Percentiles rank a stretch among this genome's conserved stretches.
These are phyloP conservation scores for Diarsia rubi DNA, from an alignment of 2,888 invertebrate genomes.

Conservation along the genomic window DNA sequence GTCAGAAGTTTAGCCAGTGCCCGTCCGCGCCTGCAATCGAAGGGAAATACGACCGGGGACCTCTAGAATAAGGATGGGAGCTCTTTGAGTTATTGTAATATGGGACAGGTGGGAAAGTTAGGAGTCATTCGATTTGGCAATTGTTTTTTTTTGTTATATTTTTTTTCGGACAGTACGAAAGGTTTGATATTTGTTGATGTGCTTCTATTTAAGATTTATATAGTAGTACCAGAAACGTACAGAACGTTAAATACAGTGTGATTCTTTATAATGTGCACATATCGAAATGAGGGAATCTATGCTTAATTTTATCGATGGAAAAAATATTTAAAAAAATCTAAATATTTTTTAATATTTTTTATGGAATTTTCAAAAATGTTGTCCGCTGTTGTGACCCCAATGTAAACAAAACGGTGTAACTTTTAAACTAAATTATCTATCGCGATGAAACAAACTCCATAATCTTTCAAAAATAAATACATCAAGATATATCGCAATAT, in stretches of 20 bases:
- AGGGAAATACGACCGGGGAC: constrained; percentile 61
- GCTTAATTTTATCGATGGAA: too few species aligned
- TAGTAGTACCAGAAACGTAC: too few species aligned
- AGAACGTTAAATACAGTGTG: too few species aligned
- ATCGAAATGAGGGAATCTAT: too few species aligned
- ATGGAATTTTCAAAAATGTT: too few species aligned
- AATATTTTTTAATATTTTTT: too few species aligned
- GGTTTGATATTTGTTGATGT: background rate
- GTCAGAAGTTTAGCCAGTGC: constrained; percentile 79
- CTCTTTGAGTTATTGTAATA: constrained; percentile 63
- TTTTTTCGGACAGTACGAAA: background rate
- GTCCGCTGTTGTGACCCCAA: too few species aligned
- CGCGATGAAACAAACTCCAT: too few species aligned
- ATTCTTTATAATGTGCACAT: too few species aligned
- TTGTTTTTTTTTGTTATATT: constrained; percentile 29
- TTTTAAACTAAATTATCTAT: too few species aligned
- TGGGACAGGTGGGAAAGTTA: constrained; percentile 51
- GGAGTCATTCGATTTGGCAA: constrained; percentile 49
- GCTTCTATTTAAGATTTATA: background rate
- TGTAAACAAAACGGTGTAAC: too few species aligned
- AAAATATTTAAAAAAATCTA: too few species aligned
- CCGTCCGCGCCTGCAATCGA: constrained; percentile 61
- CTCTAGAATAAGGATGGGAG: constrained; percentile 46
- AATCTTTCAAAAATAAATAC: background rate
- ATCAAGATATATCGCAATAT: background rate